Percentiles rank a stretch among this genome's conserved stretches.
Evolutionary conservation across 2,113 vertebrate genomes (phyloP).

Genomic region (Acrocephalus arundinaceus): DNA sequence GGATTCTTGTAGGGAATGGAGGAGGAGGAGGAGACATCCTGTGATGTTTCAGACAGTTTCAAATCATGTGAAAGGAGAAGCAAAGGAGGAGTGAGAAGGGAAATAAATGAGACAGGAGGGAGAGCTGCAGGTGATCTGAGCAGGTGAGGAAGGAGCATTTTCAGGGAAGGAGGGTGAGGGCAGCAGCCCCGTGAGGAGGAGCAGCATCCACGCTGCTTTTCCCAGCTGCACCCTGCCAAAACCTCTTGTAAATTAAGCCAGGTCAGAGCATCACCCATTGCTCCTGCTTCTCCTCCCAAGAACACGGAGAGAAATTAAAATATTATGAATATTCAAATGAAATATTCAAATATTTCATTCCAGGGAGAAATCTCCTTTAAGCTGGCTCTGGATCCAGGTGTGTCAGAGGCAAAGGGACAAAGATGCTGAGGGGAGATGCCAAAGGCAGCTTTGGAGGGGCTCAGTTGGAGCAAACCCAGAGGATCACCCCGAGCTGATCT

Average conservation of each 20-base stretch:
- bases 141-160: neutral
- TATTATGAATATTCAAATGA: too few species aligned
- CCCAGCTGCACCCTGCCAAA: neutral
- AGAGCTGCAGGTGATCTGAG: neutral
- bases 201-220: neutral
- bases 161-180: neutral
- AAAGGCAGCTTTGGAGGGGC: neutral
- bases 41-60: accelerated
- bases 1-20: neutral
- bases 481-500: accelerated
- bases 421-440: neutral
- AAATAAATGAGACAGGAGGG: accelerated
- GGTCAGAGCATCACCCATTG: accelerated
- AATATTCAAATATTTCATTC: too few species aligned
- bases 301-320: accelerated
- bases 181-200: neutral
- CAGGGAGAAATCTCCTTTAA: accelerated
- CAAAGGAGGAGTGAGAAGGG: too few species aligned
- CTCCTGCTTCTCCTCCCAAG: neutral
- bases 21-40: neutral
- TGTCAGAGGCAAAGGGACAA: neutral
- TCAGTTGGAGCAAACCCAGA: neutral
- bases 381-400: accelerated
- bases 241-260: neutral
- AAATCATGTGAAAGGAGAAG: too few species aligned